phyloP scores from a whole-genome alignment of 2,888 invertebrate species.

The Galerucella calmariensis region DNA sequence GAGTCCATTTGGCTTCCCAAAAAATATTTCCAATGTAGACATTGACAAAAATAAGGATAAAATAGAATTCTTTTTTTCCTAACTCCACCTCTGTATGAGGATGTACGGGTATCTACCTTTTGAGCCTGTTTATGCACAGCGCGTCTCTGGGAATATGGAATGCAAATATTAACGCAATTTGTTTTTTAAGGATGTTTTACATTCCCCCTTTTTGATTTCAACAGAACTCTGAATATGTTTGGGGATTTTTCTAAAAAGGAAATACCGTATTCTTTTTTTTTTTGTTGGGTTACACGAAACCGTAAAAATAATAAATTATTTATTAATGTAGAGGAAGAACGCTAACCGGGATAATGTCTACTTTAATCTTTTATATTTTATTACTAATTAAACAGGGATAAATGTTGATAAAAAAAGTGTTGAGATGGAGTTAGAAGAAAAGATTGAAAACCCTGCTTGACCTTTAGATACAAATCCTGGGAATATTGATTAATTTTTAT shows the following conservation, averaged over 20 bases:
- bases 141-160: conserved; percentile 30
- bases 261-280: conserved; percentile 2
- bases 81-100: conserved; percentile 13
- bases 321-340: neutral
- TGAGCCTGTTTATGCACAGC: conserved; percentile 20
- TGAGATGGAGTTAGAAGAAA: no score
- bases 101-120: conserved; percentile 12
- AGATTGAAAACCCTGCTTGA: no score
- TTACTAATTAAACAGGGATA: no score
- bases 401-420: no score
- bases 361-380: no score
- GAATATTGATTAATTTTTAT: no score
- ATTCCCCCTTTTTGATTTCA: conserved; percentile 27
- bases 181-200: conserved; percentile 31
- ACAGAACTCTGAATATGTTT: conserved; percentile 20
- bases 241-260: conserved; percentile 8
- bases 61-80: neutral
- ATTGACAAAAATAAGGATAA: no score
- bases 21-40: no score
- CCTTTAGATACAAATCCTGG: no score
- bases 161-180: conserved; percentile 36
- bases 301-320: neutral
- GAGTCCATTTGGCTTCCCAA: no score
- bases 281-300: neutral
- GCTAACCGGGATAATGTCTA: no score